Percentiles rank a stretch among this genome's conserved stretches.
These are phyloP conservation scores for Idris sp. DNA, from an alignment of 1,140 invertebrate species.

Conservation along the genomic window DNA sequence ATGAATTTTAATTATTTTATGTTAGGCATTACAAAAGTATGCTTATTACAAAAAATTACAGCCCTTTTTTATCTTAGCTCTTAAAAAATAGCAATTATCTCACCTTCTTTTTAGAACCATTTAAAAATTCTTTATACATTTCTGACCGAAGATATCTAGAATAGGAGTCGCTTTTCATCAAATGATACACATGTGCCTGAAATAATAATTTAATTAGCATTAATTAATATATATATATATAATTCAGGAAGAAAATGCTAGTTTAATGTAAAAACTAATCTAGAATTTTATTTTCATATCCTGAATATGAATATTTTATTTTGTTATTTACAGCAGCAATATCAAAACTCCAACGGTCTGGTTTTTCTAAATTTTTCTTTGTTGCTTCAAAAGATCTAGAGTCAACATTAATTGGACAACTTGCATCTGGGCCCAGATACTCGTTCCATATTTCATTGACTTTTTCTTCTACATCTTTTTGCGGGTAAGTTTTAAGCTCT, in stretches of 20 bases:
- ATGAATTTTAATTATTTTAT: too few relatives aligned
- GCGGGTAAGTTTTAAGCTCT: slow-evolving; percentile 91
- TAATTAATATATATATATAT: too few relatives aligned
- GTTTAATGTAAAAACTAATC: too few relatives aligned
- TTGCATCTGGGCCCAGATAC: slow-evolving; percentile 94
- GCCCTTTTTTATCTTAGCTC: too few relatives aligned
- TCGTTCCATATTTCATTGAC: slow-evolving; percentile 97
- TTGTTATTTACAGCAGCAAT: slow-evolving; percentile 90
- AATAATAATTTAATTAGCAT: slow-evolving; percentile 53
- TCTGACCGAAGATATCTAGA: slow-evolving; percentile 98
- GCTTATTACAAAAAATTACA: too few relatives aligned
- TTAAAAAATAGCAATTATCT: too few relatives aligned
- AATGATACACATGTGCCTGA: slow-evolving; percentile 98
- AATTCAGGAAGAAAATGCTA: too few relatives aligned
- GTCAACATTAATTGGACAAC: slow-evolving; percentile 98
- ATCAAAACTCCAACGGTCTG: slow-evolving; percentile 97
- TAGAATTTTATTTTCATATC: too few relatives aligned
- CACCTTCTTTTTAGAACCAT: slow-evolving; percentile 96
- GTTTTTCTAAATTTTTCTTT: slow-evolving; percentile 87
- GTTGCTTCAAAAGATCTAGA: slow-evolving; percentile 90
- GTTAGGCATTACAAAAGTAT: too few relatives aligned
- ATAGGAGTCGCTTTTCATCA: slow-evolving; percentile 99
- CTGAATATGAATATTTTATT: too few relatives aligned
- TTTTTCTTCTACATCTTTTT: slow-evolving; percentile 89
- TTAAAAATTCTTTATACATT: slow-evolving; percentile 98